Conservation (phyloP, 2,888 invertebrate species). For the Temnothorax ravouxi region DNA sequence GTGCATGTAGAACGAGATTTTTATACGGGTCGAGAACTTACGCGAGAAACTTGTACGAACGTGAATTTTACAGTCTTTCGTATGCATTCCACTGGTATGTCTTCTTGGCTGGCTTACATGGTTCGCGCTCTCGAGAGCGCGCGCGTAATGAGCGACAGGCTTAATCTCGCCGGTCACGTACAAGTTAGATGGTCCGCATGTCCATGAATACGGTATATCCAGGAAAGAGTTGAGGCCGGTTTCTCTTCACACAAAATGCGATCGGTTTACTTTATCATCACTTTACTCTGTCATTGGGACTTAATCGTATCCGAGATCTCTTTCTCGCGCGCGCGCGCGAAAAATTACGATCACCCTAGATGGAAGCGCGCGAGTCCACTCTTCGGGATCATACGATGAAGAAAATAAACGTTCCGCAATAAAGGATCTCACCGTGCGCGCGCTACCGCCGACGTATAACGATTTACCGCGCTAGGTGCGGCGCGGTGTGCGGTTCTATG, state of each 20-base stretch:
- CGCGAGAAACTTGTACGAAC: background rate
- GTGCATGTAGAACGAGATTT: background rate
- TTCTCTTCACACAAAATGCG: slow-evolving; percentile 34
- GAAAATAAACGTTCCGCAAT: slow-evolving; percentile 55
- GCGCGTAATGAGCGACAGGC: slow-evolving; percentile 73
- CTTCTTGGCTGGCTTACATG: slow-evolving; percentile 51
- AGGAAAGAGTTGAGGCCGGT: slow-evolving; percentile 62
- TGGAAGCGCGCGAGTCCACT: background rate
- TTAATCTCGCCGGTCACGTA: slow-evolving; percentile 76
- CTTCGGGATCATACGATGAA: slow-evolving; percentile 24
- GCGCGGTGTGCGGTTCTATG: slow-evolving; percentile 31
- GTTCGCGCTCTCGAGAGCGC: slow-evolving; percentile 64
- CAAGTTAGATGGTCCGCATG: slow-evolving; percentile 72
- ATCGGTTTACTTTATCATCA: background rate
- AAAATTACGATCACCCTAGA: background rate
- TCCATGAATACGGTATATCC: slow-evolving; percentile 67
- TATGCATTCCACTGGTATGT: slow-evolving; percentile 7
- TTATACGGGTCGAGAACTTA: background rate
- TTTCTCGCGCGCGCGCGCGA: too few species aligned
- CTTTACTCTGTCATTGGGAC: background rate
- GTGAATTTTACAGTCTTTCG: background rate
- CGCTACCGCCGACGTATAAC: slow-evolving; percentile 39
- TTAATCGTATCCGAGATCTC: background rate
- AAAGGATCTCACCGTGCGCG: slow-evolving; percentile 42
- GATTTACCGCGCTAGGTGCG: slow-evolving; percentile 56